Evolutionary conservation across 1,140 invertebrate genomes (phyloP), one percentile per base, ranked within the genome.

Genomic region (Scaptomyza pallida): DNA sequence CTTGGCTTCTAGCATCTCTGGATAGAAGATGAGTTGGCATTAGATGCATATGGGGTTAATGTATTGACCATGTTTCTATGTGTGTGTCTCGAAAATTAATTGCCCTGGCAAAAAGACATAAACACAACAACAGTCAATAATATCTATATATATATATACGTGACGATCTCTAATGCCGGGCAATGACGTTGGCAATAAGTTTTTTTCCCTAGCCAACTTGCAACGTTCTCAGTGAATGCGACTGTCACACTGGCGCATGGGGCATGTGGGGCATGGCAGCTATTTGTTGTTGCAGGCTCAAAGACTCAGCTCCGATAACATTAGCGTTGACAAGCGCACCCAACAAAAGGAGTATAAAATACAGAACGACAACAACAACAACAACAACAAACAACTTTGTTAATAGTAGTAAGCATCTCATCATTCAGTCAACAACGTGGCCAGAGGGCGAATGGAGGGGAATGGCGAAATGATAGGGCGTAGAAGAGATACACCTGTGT

Each of bases 291-390:
- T 47, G 33, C 9, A 33, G 51, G 35, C 45, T 43, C 65, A 72
- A 82, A 77, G 76, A 64, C 59, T 59, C 54, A 70, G 73, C 55
- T 68, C 43, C 16, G 62, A 72, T 79, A 69, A 75, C 75, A 85
- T 85, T 85, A 75, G 63, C 59, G 80, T 73, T 83, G 79, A 83
- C 79, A 81, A 21, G 77, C 43, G 69, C 40, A 41, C 30, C 44
- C 47, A 55, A 75, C 59, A 78, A 78, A 30, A 73, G 69, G 17
- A 64, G 52, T 19, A 17, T 16, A 54, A 17, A 30, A 40, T 35
- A 50, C 37, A 41, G 3, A 21, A 45, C 10, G 35, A 62, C 52
- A 60, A 40, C 44, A 35, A 16, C 54, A 64, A 45, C 55, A 60
- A 54, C 40, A 59, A 61, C 67, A 77, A 63, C 47, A 52, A 83